Evolutionary conservation across 2,113 vertebrate species (phyloP), one percentile per base, ranked within the genome.

Genomic region (Ciconia maguari): DNA sequence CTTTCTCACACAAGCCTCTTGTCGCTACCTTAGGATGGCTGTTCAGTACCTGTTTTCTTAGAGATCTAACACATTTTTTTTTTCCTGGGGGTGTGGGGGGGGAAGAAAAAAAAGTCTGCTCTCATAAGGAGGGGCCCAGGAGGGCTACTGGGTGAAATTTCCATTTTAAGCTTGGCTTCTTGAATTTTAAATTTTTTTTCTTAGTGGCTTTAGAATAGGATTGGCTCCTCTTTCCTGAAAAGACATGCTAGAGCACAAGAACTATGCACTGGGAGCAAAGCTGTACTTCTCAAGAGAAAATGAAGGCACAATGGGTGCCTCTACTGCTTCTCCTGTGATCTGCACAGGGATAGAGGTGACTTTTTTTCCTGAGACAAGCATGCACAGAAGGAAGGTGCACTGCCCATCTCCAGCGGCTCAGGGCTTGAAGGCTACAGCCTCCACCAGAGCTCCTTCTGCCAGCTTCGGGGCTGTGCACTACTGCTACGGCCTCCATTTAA

Each of bases 281-380:
- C 44, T 42, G 29, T 7, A 4, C 13, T 4, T 32, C 49, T 46
- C 30, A 44, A 32, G 57, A 41, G 64, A 16, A 6, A n/a, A 32
- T 0, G 22, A 16, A 54, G 66, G 77, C 46, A n/a, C 64, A 55
- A 30, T 13, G 91, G 75, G 27, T 44, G 65, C 70, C 65, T 57
- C 65, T 7, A 0, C 10, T 11, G 1, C 11, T 4, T 22, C 52
- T 78, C 9, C 77, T 4, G 36, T 12, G 46, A 34, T 26, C 83
- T 29, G 46, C 46, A 1, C 6, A 0, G 34, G 30, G 10, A 1
- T 0, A 3, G 38, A 29, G 69, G n/a, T 6, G 51, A 4, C 1
- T 58, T 29, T 21, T 18, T 21, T 22, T 11, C 30, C 34, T 3
- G 2, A 6, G 64, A 8, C 4, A 7, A 20, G 44, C 7, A 1